Conservation (phyloP, 2,888 invertebrate species). For the Drosophila mulleri region DNA sequence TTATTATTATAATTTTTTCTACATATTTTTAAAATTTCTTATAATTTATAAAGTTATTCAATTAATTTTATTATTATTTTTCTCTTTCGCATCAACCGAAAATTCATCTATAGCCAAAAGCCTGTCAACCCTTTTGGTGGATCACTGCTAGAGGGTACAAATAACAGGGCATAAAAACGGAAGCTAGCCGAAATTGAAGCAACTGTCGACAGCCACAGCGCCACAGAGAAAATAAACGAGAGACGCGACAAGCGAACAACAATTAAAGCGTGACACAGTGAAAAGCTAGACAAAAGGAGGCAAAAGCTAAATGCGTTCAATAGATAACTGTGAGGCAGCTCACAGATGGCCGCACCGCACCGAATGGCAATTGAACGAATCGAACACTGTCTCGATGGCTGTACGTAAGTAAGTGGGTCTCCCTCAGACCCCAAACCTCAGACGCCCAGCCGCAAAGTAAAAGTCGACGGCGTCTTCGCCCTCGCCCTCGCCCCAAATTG, state of each 20-base stretch:
- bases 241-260: constrained; percentile 41
- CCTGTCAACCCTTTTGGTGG: not conserved
- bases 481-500: constrained; percentile 27
- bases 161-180: constrained; percentile 45
- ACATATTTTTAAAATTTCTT: too few relatives aligned
- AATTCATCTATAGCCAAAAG: not conserved
- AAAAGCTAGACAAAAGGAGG: constrained; percentile 28
- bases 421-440: constrained; percentile 25
- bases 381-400: constrained; percentile 34
- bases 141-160: constrained; percentile 19
- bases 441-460: constrained; percentile 31
- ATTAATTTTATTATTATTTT: too few relatives aligned
- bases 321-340: constrained; percentile 49
- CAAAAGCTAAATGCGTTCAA: constrained; percentile 53
- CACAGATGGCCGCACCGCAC: constrained; percentile 8
- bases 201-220: constrained; percentile 50
- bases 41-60: too few relatives aligned
- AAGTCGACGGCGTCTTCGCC: constrained; percentile 29
- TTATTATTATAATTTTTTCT: too few relatives aligned
- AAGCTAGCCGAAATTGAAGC: constrained; percentile 48
- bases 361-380: constrained; percentile 50
- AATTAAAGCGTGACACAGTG: constrained; percentile 64
- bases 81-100: too few relatives aligned
- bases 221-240: constrained; percentile 35
- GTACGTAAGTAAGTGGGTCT: constrained; percentile 20